Evolutionary conservation across 2,888 invertebrate genomes (phyloP).

Genomic region (Calameuta pallipes): DNA sequence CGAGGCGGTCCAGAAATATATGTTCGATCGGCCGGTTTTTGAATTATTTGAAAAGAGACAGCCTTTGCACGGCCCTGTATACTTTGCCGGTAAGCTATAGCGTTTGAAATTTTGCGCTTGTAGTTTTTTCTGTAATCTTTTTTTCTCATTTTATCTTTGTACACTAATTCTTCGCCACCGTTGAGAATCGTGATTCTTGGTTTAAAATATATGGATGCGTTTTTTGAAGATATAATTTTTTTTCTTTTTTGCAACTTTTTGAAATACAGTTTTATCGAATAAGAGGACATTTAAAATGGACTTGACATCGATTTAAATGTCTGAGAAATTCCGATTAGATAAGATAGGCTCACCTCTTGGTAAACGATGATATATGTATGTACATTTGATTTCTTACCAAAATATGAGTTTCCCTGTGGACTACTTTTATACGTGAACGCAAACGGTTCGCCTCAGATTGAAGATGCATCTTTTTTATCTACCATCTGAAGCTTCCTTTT

Average conservation of each 20-base stretch:
- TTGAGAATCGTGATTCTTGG: background rate
- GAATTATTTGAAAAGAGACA: constrained; percentile 67
- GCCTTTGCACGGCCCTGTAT: constrained; percentile 22
- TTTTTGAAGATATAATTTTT: background rate
- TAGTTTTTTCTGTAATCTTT: constrained; percentile 33
- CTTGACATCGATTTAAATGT: constrained; percentile 1
- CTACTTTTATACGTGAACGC: background rate
- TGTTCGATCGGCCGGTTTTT: constrained; percentile 66
- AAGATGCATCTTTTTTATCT: background rate
- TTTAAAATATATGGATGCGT: background rate
- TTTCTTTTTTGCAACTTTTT: constrained; percentile 16
- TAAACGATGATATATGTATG: background rate
- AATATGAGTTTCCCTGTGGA: background rate
- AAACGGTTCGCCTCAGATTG: background rate
- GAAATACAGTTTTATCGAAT: constrained; percentile 28
- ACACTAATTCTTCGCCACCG: constrained; percentile 18
- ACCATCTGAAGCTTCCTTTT: background rate
- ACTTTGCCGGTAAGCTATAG: constrained; percentile 33
- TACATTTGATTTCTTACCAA: background rate
- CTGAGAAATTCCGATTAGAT: background rate
- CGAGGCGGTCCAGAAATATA: constrained; percentile 62
- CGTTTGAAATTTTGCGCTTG: constrained; percentile 49
- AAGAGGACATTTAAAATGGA: constrained; percentile 26
- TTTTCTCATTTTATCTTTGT: background rate
- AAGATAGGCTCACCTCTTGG: background rate